Percentiles rank a stretch among this genome's conserved stretches.
These are phyloP conservation scores for Cisticola juncidis DNA, from an alignment of 2,113 vertebrate species.

Conservation along the genomic window DNA sequence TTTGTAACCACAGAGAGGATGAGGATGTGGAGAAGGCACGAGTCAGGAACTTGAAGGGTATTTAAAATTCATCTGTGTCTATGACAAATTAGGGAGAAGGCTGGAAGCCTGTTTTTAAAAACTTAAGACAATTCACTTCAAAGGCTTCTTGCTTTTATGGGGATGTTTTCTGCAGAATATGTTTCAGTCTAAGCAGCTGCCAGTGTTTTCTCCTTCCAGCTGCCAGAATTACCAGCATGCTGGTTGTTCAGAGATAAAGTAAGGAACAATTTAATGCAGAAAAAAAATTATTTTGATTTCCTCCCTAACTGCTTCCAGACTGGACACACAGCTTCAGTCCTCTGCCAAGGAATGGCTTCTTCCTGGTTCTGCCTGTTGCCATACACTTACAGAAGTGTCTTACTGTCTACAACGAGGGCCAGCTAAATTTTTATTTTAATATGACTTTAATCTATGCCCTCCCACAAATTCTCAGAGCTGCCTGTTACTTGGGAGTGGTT, in stretches of 20 bases:
- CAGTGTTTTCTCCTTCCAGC: conserved; percentile 15
- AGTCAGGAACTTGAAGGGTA: conserved; percentile 52
- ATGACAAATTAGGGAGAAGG: conserved; percentile 62
- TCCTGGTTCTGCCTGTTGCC: not conserved
- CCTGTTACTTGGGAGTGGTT: not conserved
- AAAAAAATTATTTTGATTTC: not conserved
- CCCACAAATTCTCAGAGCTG: not conserved
- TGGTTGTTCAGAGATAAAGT: conserved; percentile 29
- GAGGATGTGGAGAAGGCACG: conserved; percentile 36
- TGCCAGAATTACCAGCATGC: not conserved
- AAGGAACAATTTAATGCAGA: not conserved
- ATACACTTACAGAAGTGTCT: not conserved
- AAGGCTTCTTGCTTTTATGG: not conserved
- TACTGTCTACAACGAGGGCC: not conserved
- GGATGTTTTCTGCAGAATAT: not conserved
- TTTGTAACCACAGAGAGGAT: conserved; percentile 48
- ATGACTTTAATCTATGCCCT: not conserved
- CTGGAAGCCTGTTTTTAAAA: conserved; percentile 21
- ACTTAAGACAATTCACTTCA: conserved; percentile 9
- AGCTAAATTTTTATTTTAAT: not conserved
- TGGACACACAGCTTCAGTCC: not conserved
- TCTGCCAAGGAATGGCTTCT: not conserved
- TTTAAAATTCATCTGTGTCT: conserved; percentile 50
- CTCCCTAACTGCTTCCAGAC: not conserved
- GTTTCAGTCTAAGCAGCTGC: not conserved